A percentile compares a stretch with the other conserved stretches of the same genome.
Conservation (phyloP, 2,797 vertebrate species). For the Ctenochaetus hawaiiensis region DNA sequence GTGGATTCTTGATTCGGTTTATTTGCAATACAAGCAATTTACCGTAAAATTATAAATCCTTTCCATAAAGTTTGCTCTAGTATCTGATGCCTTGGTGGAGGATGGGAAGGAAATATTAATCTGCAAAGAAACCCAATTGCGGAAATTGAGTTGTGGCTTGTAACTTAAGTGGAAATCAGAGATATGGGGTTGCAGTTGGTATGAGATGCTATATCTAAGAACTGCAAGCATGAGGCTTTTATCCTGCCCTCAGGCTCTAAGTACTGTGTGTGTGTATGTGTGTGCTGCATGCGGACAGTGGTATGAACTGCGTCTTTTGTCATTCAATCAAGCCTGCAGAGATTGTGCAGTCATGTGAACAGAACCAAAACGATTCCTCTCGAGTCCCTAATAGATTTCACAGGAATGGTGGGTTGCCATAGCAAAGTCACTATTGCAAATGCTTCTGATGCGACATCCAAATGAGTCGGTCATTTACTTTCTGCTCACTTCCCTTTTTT, state of each 20-base stretch:
- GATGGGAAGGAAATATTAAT: slow-evolving; percentile 14
- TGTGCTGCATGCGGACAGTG: slow-evolving; percentile 27
- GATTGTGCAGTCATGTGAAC: slow-evolving; percentile 68
- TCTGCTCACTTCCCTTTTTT: neutral
- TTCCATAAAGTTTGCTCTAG: slow-evolving; percentile 3
- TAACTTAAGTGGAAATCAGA: slow-evolving; percentile 1
- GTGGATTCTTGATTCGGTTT: slow-evolving; percentile 26
- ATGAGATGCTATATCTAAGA: slow-evolving; percentile 32
- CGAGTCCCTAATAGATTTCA: slow-evolving; percentile 64
- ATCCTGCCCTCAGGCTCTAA: slow-evolving; percentile 16
- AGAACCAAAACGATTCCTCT: slow-evolving; percentile 60
- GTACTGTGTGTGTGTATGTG: slow-evolving; percentile 4
- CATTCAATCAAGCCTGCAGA: slow-evolving; percentile 62
- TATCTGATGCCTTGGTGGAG: slow-evolving; percentile 1
- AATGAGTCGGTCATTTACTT: slow-evolving; percentile 27
- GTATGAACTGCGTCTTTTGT: slow-evolving; percentile 55
- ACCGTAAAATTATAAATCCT: neutral
- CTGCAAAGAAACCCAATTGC: slow-evolving; percentile 6
- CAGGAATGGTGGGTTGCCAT: slow-evolving; percentile 61
- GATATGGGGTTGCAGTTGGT: slow-evolving; percentile 1
- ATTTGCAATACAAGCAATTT: slow-evolving; percentile 18
- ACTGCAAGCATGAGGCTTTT: slow-evolving; percentile 22
- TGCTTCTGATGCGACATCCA: slow-evolving; percentile 19
- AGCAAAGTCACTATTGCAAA: slow-evolving; percentile 49
- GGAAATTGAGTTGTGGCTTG: slow-evolving; percentile 12